Evolutionary conservation across 2,888 invertebrate species (phyloP).

Genomic region (Drosophila anceps): DNA sequence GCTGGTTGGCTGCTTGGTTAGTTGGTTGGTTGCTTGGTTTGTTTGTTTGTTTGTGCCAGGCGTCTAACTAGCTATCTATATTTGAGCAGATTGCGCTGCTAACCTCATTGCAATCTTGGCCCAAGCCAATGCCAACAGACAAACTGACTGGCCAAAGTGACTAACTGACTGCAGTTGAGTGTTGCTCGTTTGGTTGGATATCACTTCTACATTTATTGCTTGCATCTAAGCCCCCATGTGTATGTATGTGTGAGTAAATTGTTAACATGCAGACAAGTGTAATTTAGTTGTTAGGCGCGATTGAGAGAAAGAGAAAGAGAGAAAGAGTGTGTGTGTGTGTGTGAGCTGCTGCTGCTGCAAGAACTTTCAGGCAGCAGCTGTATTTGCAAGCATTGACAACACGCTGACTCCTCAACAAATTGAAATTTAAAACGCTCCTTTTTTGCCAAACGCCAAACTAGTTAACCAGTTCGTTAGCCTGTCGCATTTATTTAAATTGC

Average conservation of each 20-base stretch:
- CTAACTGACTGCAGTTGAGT: slow-evolving; percentile 57
- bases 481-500: slow-evolving; percentile 81
- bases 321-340: neutral
- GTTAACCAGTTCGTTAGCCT: slow-evolving; percentile 57
- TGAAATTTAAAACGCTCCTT: slow-evolving; percentile 79
- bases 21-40: slow-evolving; percentile 14
- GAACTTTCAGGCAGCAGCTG: slow-evolving; percentile 55
- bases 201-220: slow-evolving; percentile 70
- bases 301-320: neutral
- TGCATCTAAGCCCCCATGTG: slow-evolving; percentile 38
- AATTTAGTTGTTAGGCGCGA: slow-evolving; percentile 75
- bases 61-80: slow-evolving; percentile 81
- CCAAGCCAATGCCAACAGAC: slow-evolving; percentile 57
- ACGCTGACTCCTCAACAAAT: slow-evolving; percentile 78
- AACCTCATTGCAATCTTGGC: slow-evolving; percentile 75
- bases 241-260: slow-evolving; percentile 63
- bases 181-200: slow-evolving; percentile 63
- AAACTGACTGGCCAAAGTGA: slow-evolving; percentile 57
- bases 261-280: slow-evolving; percentile 81
- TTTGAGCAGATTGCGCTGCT: slow-evolving; percentile 82
- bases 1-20: neutral
- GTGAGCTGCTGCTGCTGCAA: slow-evolving; percentile 28
- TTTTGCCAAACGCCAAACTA: slow-evolving; percentile 67
- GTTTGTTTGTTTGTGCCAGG: slow-evolving; percentile 45
- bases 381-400: slow-evolving; percentile 64